phyloP scores from a whole-genome alignment of 2,113 vertebrate genomes.

The Apodemus speciosus region DNA sequence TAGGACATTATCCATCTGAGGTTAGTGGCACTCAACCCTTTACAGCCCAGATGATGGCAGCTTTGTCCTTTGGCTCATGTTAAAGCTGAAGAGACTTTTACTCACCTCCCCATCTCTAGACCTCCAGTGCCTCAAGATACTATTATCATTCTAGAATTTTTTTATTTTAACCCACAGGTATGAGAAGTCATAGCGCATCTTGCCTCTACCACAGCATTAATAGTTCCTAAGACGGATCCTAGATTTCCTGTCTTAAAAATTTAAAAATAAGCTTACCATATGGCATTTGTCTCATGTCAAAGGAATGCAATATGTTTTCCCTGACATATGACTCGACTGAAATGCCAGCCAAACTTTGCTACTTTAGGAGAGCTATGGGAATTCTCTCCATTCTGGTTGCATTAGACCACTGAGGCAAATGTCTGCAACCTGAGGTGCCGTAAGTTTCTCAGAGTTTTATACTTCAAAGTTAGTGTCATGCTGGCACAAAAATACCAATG shows the following conservation, averaged over 20 bases:
- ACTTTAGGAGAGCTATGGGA: slow-evolving; percentile 33
- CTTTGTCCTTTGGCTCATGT: neutral
- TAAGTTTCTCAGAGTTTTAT: slow-evolving; percentile 33
- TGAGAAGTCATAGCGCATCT: slow-evolving; percentile 53
- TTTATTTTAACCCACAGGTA: slow-evolving; percentile 39
- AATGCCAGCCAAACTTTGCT: slow-evolving; percentile 51
- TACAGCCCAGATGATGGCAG: neutral
- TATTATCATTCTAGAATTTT: neutral
- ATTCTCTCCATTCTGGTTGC: neutral
- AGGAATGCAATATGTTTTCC: slow-evolving; percentile 64
- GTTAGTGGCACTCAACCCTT: neutral
- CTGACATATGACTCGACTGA: slow-evolving; percentile 62
- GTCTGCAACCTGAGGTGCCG: neutral
- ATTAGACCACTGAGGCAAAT: slow-evolving; percentile 27
- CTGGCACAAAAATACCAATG: neutral
- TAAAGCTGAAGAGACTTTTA: neutral
- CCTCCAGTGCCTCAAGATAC: neutral
- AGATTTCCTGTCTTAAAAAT: slow-evolving; percentile 52
- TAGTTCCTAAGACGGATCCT: slow-evolving; percentile 44
- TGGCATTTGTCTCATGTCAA: slow-evolving; percentile 59
- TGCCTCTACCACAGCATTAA: neutral
- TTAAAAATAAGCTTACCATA: slow-evolving; percentile 76
- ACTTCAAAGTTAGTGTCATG: slow-evolving; percentile 2
- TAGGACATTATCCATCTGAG: neutral
- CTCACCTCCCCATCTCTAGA: neutral